A percentile compares a stretch with the other conserved stretches of the same genome.
These are phyloP conservation scores for Barbus barbus DNA, from an alignment of 2,113 vertebrate species.

Conservation along the genomic window DNA sequence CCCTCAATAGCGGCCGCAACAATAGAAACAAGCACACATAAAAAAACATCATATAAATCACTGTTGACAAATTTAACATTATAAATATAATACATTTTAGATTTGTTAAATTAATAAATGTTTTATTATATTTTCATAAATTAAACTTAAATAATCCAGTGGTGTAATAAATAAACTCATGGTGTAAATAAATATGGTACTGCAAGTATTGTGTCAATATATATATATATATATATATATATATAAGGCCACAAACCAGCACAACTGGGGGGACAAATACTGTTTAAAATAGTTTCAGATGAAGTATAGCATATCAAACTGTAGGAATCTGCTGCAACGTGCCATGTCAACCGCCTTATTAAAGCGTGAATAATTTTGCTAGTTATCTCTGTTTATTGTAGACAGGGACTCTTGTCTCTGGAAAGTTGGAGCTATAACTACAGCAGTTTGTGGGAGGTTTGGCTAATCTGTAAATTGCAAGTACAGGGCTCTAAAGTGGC, in stretches of 20 bases:
- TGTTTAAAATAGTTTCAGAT: conserved; percentile 3
- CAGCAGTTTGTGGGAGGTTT: conserved; percentile 33
- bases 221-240: too few species aligned
- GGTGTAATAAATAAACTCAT: neutral
- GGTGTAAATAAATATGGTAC: neutral
- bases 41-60: neutral
- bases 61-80: neutral
- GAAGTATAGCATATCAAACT: conserved; percentile 1
- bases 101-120: neutral
- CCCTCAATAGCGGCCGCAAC: neutral
- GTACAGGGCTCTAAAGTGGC: conserved; percentile 19
- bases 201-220: neutral
- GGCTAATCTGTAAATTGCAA: conserved; percentile 32
- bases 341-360: neutral
- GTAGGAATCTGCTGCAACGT: neutral
- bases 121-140: neutral
- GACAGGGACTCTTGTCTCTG: conserved; percentile 16
- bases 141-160: neutral
- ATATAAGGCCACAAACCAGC: neutral
- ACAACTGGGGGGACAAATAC: neutral
- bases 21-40: neutral
- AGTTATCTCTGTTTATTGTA: conserved; percentile 39
- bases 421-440: conserved; percentile 2
- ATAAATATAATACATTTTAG: neutral
- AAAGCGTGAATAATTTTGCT: conserved; percentile 26